These are phyloP conservation scores for Protonibea diacanthus DNA, from an alignment of 2,797 vertebrate species.

Conservation along the genomic window DNA sequence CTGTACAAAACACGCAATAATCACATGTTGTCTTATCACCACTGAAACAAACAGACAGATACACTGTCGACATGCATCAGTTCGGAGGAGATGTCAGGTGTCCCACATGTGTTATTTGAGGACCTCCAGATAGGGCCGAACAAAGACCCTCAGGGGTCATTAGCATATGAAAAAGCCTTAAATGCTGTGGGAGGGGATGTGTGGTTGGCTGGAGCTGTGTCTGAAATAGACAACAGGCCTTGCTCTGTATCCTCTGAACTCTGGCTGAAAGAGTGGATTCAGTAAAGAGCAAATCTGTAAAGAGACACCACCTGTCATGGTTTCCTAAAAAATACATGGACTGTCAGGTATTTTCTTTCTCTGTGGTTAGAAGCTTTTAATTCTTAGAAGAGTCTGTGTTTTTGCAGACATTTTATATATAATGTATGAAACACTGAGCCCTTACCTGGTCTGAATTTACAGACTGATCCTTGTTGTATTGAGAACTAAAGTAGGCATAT, in stretches of 20 bases:
- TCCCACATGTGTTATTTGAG: constrained; percentile 61
- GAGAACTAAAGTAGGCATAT: constrained; percentile 53
- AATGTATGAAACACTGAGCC: not conserved
- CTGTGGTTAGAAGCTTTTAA: not conserved
- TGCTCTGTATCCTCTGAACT: constrained; percentile 46
- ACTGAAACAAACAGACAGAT: constrained; percentile 62
- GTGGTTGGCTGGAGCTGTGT: constrained; percentile 53
- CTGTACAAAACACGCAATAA: constrained; percentile 37
- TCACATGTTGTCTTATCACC: constrained; percentile 69
- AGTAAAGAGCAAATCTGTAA: constrained; percentile 9
- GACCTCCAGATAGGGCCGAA: constrained; percentile 67
- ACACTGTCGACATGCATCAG: constrained; percentile 45
- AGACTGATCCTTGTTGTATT: constrained; percentile 11
- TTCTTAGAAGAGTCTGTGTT: not conserved
- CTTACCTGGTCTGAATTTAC: constrained; percentile 24
- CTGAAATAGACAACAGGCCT: constrained; percentile 34
- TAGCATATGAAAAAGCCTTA: constrained; percentile 79
- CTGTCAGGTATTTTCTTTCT: not conserved
- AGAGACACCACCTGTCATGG: not conserved
- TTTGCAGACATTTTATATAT: constrained; percentile 9
- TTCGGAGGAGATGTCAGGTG: constrained; percentile 62
- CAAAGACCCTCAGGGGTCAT: constrained; percentile 71
- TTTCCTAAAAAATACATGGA: not conserved
- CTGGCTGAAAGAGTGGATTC: constrained; percentile 21
- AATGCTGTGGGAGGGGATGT: constrained; percentile 66